Conservation (phyloP, 2,888 invertebrate genomes). For the Tenthredo amoena region DNA sequence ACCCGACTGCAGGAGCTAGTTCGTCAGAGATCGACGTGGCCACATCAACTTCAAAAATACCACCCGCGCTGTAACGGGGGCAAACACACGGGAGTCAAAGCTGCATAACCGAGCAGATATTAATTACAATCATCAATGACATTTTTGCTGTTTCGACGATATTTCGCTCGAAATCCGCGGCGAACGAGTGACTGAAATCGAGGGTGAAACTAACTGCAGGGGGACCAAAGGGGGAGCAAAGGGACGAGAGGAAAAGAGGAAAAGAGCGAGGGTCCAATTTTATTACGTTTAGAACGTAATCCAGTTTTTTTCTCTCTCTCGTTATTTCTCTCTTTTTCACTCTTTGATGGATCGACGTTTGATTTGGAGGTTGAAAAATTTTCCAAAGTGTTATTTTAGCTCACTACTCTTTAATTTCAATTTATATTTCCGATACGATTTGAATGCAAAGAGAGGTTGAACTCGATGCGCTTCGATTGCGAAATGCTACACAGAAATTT, state of each 20-base stretch:
- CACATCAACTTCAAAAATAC: constrained; percentile 35
- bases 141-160: constrained; percentile 19
- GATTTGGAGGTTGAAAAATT: constrained; percentile 32
- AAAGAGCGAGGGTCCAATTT: constrained; percentile 38
- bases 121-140: neutral
- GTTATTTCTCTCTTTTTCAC: neutral
- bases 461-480: neutral
- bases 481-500: neutral
- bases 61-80: constrained; percentile 27
- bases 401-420: constrained; percentile 10
- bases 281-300: constrained; percentile 44
- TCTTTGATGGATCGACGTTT: constrained; percentile 43
- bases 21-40: constrained; percentile 31
- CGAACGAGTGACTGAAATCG: constrained; percentile 27
- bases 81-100: neutral
- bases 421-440: constrained; percentile 13
- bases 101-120: constrained; percentile 2
- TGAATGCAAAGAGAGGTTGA: constrained; percentile 22
- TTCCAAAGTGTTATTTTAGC: constrained; percentile 19
- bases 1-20: neutral
- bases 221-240: neutral
- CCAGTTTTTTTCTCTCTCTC: neutral
- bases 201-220: neutral
- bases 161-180: constrained; percentile 35
- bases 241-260: neutral